phyloP scores from a whole-genome alignment of 2,888 invertebrate genomes.

The Ferrisia virgata region DNA sequence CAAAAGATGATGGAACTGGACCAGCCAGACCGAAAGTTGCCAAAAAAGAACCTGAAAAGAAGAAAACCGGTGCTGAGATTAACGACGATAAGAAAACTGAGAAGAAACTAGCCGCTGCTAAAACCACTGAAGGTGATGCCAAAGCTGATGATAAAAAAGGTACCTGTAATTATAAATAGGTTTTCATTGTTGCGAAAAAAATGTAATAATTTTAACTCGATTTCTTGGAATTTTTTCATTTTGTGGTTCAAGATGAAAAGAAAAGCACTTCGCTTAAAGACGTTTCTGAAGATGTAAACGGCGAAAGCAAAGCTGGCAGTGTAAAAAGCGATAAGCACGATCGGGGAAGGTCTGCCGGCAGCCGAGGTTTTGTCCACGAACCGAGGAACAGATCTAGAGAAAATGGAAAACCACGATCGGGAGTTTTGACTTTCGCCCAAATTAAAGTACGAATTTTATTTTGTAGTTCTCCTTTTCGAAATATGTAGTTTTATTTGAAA shows the following conservation, averaged over 20 bases:
- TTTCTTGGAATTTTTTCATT: not conserved
- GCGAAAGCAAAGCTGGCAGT: constrained; percentile 27
- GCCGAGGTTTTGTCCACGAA: not conserved
- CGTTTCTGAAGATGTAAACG: constrained; percentile 27
- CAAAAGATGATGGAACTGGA: constrained; percentile 50
- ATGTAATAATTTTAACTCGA: not conserved
- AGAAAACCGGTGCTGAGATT: constrained; percentile 52
- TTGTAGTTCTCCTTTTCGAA: not conserved
- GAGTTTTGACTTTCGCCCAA: constrained; percentile 74
- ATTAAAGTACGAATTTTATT: constrained; percentile 65
- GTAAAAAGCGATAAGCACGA: constrained; percentile 24
- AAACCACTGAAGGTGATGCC: constrained; percentile 23
- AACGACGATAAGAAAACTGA: constrained; percentile 56
- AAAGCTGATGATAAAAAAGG: constrained; percentile 48
- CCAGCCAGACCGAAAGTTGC: constrained; percentile 57
- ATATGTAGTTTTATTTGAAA: not conserved
- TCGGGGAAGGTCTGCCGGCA: not conserved
- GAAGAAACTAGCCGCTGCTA: constrained; percentile 41
- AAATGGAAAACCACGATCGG: constrained; percentile 51
- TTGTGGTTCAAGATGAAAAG: constrained; percentile 14
- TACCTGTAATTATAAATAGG: not conserved
- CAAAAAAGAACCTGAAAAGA: constrained; percentile 53
- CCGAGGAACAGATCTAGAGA: not conserved
- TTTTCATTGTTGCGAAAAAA: not conserved
- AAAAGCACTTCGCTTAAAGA: not conserved